phyloP scores from a whole-genome alignment of 2,888 invertebrate genomes.

The Agonum fuliginosum region DNA sequence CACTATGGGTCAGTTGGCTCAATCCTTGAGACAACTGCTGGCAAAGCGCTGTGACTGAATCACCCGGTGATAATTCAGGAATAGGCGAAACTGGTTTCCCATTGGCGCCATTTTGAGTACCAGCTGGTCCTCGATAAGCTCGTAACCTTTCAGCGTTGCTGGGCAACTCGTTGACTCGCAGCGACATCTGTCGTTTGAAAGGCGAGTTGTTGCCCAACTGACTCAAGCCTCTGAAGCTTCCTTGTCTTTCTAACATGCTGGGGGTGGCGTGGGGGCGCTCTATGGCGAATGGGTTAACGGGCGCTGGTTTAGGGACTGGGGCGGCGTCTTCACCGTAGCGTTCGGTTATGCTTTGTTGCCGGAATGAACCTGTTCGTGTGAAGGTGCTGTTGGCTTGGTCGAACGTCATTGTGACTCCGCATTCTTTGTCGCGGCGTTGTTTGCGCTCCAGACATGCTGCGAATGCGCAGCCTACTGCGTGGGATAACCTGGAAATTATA shows the following conservation, averaged over 20 bases:
- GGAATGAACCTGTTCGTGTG: conserved; percentile 92
- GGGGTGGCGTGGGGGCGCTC: conserved; percentile 97
- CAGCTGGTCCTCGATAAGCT: conserved; percentile 69
- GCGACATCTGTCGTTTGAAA: conserved; percentile 96
- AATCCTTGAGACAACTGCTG: conserved; percentile 84
- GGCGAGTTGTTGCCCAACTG: conserved; percentile 87
- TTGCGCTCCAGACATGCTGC: conserved; percentile 98
- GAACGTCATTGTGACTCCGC: conserved; percentile 94
- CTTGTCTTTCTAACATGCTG: conserved; percentile 94
- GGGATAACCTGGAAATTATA: conserved; percentile 78
- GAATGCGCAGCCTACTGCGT: conserved; percentile 99
- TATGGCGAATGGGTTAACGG: conserved; percentile 93
- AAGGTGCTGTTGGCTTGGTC: conserved; percentile 93
- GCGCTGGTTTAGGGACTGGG: conserved; percentile 74
- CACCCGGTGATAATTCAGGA: conserved; percentile 83
- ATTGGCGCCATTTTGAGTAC: conserved; percentile 60
- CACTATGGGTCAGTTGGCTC: conserved; percentile 79
- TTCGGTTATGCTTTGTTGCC: conserved; percentile 89
- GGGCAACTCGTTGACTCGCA: conserved; percentile 95
- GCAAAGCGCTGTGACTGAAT: conserved; percentile 83
- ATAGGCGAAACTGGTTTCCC: conserved; percentile 81
- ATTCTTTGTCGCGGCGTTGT: conserved; percentile 97
- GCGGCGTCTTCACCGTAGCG: conserved; percentile 75
- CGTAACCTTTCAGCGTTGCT: conserved; percentile 91
- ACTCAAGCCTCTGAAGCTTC: conserved; percentile 93